Base-by-base conservation (phyloP, 2,113 vertebrate genomes). In the Scopus umbretta region DNA sequence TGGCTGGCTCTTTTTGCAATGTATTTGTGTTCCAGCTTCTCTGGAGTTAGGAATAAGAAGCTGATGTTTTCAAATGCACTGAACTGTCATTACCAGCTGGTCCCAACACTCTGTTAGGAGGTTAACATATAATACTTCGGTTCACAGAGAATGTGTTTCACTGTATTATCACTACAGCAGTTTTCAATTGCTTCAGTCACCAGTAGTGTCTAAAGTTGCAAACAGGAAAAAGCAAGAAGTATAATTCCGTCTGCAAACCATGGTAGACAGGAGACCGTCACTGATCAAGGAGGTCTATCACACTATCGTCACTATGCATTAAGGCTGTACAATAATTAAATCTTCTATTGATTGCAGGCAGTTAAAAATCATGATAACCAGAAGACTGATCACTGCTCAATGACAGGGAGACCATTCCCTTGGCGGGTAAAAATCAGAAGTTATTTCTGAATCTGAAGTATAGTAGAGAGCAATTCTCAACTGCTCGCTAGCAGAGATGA, bases 161-260 rank as follows among this genome's bases (percentile, higher is more conserved):
- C 26, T 40, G 65, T 90, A 58, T 61, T 91, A 38, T 85, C 89
- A 47, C 90, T 92, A 92, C 61, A n/a, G 65, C n/a, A 74, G 40
- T 91, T 96, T 96, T 97, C 72, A 92, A n/a, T 90, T 86, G 42
- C 66, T 97, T 94, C 36, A 59, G 68, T 88, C 91, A 95, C 87
- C 74, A 96, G 70, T 62, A 92, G 62, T 43, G 84, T 79, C 86
- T 47, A n/a, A 95, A 97, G 80, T n/a, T 94, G 76, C 78, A 95
- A 96, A 95, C 45, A 79, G 5, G 61, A 78, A 94, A 88, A 73
- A 23, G 4, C 16, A 80, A 55, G 29, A 42, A 7, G 13, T 74
- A 30, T 90, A 90, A 94, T 96, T 96, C 70, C 23, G 15, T 82
- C 66, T 95, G 70, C 49, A 97, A 93, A 88, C 68, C 58, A 56